Evolutionary conservation across 2,888 invertebrate species (phyloP).

Genomic region (Diplazon laetatorius): DNA sequence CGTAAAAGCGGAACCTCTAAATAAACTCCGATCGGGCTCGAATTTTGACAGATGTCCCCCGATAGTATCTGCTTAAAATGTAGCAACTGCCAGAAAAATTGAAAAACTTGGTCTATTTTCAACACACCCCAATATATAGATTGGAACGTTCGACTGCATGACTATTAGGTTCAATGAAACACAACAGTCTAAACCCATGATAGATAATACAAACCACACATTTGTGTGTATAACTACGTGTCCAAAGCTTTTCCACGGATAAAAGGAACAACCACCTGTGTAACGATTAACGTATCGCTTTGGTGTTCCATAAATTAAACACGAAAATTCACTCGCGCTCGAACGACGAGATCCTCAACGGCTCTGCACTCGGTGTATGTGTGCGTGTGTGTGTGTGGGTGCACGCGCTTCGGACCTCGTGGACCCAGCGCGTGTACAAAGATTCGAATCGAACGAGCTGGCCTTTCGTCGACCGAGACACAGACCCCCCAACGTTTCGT

Average conservation of each 20-base stretch:
- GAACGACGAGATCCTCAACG: constrained; percentile 3
- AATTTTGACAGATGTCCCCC: no score
- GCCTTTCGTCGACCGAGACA: constrained; percentile 30
- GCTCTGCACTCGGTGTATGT: background rate
- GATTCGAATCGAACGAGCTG: constrained; percentile 30
- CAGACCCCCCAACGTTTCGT: constrained; percentile 29
- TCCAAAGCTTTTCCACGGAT: background rate
- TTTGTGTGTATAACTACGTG: background rate
- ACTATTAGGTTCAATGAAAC: constrained; percentile 26
- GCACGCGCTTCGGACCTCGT: background rate
- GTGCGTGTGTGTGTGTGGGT: background rate
- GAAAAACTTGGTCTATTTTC: no score
- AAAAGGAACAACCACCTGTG: background rate
- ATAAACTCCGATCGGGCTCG: no score
- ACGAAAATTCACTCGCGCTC: background rate
- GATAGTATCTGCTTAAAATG: no score
- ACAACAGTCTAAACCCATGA: background rate
- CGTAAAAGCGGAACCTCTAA: no score
- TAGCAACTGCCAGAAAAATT: no score
- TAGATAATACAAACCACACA: background rate
- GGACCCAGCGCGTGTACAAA: constrained; percentile 2
- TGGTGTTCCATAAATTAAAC: constrained; percentile 13
- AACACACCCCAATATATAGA: constrained; percentile 1
- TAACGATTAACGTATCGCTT: constrained; percentile 16
- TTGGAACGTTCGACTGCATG: constrained; percentile 37